Evolutionary conservation across 2,797 vertebrate species (phyloP).

Genomic region (Tiaroga cobitis): DNA sequence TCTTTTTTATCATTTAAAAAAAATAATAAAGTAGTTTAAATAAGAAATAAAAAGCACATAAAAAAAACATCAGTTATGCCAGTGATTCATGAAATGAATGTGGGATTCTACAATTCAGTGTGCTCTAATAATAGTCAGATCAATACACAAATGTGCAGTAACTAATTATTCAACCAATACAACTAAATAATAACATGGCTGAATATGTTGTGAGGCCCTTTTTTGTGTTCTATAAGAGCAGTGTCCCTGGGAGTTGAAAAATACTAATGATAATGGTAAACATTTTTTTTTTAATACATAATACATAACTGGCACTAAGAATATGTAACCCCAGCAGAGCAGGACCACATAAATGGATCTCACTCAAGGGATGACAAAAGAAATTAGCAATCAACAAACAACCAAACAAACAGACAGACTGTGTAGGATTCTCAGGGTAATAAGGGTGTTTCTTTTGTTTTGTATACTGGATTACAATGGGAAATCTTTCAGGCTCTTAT

Average conservation of each 20-base stretch:
- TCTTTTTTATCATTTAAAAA: not conserved
- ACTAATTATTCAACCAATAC: slow-evolving; percentile 12
- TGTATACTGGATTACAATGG: not conserved
- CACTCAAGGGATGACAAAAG: slow-evolving; percentile 26
- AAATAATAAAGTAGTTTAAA: not conserved
- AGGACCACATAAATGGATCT: not conserved
- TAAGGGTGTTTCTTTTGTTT: slow-evolving; percentile 1
- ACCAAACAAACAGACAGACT: not conserved
- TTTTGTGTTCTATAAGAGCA: not conserved
- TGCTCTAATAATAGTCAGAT: slow-evolving; percentile 15
- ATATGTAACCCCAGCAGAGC: not conserved
- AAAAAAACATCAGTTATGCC: not conserved
- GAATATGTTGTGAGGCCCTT: not conserved
- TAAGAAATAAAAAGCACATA: not conserved
- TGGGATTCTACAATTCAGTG: slow-evolving; percentile 7
- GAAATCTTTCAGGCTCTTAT: not conserved
- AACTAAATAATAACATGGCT: not conserved
- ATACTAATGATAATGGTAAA: not conserved
- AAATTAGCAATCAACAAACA: slow-evolving; percentile 13
- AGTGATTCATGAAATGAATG: not conserved
- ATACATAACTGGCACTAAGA: not conserved
- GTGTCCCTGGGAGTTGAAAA: not conserved
- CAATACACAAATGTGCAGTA: slow-evolving; percentile 13
- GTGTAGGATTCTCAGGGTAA: not conserved
- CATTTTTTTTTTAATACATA: not conserved